phyloP scores from a whole-genome alignment of 2,113 vertebrate species.

The Sardina pilchardus region DNA sequence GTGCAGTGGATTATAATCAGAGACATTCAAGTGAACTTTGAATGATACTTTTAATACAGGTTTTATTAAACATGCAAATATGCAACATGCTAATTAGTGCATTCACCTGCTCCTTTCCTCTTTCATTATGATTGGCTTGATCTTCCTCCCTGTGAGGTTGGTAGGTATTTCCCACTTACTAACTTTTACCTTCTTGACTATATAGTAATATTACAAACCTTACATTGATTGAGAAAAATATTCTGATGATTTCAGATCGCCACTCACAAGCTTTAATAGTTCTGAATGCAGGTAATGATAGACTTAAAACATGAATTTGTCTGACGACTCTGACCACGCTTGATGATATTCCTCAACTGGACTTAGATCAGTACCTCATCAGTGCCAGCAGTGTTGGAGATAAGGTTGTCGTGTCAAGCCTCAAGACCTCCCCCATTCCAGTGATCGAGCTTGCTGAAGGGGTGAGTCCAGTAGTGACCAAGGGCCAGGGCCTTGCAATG shows the following conservation, averaged over 20 bases:
- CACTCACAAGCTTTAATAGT: neutral
- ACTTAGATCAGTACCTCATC: conserved; percentile 88
- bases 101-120: neutral
- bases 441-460: conserved; percentile 90
- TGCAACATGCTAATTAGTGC: neutral
- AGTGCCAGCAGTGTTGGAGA: conserved; percentile 89
- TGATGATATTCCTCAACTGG: conserved; percentile 69
- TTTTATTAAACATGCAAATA: neutral
- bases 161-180: too few relatives aligned
- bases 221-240: too few relatives aligned
- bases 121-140: neutral
- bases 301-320: neutral
- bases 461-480: conserved; percentile 74
- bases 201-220: too few relatives aligned
- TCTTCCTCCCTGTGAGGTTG: neutral
- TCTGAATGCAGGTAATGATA: neutral
- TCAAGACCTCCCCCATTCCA: conserved; percentile 82
- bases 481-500: too few relatives aligned
- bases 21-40: neutral
- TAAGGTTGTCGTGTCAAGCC: conserved; percentile 91
- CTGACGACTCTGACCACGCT: too few relatives aligned
- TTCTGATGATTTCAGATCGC: too few relatives aligned
- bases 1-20: neutral
- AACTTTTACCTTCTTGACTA: too few relatives aligned
- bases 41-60: neutral